A percentile compares a stretch with the other conserved stretches of the same genome.
phyloP scores from a whole-genome alignment of 2,797 vertebrate species.

The Sus cebifrons region DNA sequence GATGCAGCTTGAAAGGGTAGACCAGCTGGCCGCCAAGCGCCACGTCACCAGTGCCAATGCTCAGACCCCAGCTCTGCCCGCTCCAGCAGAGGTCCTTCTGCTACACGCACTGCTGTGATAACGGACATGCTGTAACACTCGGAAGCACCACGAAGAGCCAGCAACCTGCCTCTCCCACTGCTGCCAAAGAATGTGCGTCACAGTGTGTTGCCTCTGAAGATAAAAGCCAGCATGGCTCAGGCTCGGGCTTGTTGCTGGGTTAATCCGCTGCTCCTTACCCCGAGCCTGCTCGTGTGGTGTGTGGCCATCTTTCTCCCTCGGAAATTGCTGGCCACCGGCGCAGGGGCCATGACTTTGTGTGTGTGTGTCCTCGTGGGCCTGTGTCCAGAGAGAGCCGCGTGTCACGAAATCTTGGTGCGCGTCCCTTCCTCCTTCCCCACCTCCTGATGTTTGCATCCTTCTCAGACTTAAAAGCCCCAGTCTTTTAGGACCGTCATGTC shows the following conservation, averaged over 20 bases:
- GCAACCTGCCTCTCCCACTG: not conserved
- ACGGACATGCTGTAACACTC: not conserved
- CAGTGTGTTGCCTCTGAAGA: conserved; percentile 80
- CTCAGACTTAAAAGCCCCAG: not conserved
- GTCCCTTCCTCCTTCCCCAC: not conserved
- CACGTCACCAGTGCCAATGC: conserved; percentile 51
- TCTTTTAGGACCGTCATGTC: not conserved
- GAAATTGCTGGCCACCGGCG: not conserved
- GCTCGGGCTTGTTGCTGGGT: not conserved
- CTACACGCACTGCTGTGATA: not conserved
- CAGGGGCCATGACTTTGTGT: not conserved
- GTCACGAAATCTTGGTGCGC: not conserved
- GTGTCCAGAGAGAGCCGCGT: not conserved
- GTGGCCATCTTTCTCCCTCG: not conserved
- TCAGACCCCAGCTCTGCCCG: not conserved
- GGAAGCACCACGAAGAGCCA: not conserved
- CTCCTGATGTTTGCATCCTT: not conserved
- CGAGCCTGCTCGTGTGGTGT: not conserved
- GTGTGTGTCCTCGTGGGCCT: not conserved
- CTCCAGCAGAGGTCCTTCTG: not conserved
- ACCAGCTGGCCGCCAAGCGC: conserved; percentile 64
- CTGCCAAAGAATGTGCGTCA: not conserved
- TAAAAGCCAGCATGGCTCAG: conserved; percentile 56
- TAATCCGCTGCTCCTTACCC: not conserved
- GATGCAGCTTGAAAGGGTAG: conserved; percentile 71